Percentiles rank a stretch among this genome's conserved stretches.
Evolutionary conservation across 2,888 invertebrate species (phyloP).

Genomic region (Scotopteryx bipunctaria): DNA sequence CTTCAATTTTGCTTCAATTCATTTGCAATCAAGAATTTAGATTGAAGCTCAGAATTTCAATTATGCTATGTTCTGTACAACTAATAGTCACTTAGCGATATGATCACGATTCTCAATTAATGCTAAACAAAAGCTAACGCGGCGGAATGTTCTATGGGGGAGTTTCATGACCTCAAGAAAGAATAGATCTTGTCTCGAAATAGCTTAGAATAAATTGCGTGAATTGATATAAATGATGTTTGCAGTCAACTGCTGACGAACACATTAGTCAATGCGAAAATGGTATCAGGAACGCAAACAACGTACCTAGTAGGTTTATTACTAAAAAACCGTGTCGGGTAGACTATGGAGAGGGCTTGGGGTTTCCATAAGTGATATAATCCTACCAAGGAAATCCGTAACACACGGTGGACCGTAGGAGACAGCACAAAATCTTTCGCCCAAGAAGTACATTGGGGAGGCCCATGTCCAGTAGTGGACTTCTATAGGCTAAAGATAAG

Average conservation of each 20-base stretch:
- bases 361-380: too few relatives aligned
- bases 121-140: slow-evolving; percentile 19
- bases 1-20: too few relatives aligned
- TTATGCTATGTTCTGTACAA: too few relatives aligned
- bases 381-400: too few relatives aligned
- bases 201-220: slow-evolving; percentile 2
- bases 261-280: slow-evolving; percentile 12
- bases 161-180: slow-evolving; percentile 19
- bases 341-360: neutral
- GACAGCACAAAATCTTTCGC: too few relatives aligned
- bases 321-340: too few relatives aligned
- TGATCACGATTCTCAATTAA: slow-evolving; percentile 14
- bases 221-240: slow-evolving; percentile 18
- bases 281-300: slow-evolving; percentile 7
- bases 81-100: slow-evolving; percentile 5
- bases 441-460: too few relatives aligned
- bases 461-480: too few relatives aligned
- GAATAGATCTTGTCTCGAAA: slow-evolving; percentile 9
- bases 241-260: neutral
- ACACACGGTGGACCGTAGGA: too few relatives aligned
- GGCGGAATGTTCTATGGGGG: slow-evolving; percentile 24
- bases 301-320: neutral
- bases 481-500: too few relatives aligned
- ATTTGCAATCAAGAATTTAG: too few relatives aligned
- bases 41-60: too few relatives aligned